Base-by-base conservation (phyloP, 2,797 vertebrate genomes). In the Aldrovandia affinis region DNA sequence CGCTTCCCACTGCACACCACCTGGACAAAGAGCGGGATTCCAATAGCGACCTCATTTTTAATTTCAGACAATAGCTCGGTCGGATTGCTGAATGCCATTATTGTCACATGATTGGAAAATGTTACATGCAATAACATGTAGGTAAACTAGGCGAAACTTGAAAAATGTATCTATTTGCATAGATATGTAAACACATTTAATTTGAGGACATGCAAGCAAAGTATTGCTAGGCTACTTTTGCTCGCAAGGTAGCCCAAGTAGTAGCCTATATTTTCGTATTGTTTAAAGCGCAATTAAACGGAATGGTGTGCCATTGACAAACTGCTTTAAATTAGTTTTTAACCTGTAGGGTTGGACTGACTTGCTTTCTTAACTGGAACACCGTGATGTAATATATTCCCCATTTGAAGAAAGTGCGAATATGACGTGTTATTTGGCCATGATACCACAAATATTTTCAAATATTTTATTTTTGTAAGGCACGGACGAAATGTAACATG, bases 1-100 rank as follows among this genome's bases (percentile, higher is more conserved):
- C 25, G 20, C 22, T 44, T 20, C 73, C 39, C 73, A 47, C 73
- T 44, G 39, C 73, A 42, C 73, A 47, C 73, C 42, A 47, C 73
- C 73, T 77, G 42, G 73, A 77, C 73, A 47, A 77, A 47, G 42
- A 25, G 73, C 14, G 73, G 33, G 25, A 77, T 77, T 77, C 73
- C 73, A 77, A 77, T 47, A 10, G 73, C 42, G 25, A 47, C 73
- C 36, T 22, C 20, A 65, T 14, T 30, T 77, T 77, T 28, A 44
- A 25, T 47, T 18, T 39, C 42, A n/a, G 73, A 47, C 39, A 77
- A 44, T 44, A 77, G 73, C 73, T 44, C 44, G 44, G 20, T 47
- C 22, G 42, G n/a, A 47, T 14, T 42, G 68, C 18, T 25, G 39
- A 25, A 77, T 47, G 42, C 12, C 42, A 25, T 44, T 77, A 47